These are phyloP conservation scores for Ectropis grisescens DNA, from an alignment of 1,140 invertebrate genomes.

Conservation along the genomic window DNA sequence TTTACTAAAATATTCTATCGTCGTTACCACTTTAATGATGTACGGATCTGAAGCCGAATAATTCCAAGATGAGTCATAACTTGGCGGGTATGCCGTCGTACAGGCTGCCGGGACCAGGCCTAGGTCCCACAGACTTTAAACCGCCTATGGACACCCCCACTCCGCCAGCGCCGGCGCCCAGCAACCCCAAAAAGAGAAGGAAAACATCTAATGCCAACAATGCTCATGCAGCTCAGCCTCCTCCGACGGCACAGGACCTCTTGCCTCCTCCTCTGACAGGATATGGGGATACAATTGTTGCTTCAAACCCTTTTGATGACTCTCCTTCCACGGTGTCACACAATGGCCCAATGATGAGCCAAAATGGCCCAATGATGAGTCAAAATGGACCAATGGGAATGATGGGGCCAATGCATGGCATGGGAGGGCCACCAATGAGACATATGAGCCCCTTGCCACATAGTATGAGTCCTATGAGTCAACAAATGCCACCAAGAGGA, in stretches of 20 bases:
- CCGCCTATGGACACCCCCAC: conserved; percentile 72
- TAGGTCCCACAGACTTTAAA: conserved; percentile 75
- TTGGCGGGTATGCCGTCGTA: conserved; percentile 77
- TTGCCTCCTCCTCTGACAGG: conserved; percentile 86
- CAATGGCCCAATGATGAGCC: conserved; percentile 74
- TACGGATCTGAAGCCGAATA: conserved; percentile 48
- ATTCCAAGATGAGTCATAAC: conserved; percentile 75
- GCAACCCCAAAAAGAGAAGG: conserved; percentile 77
- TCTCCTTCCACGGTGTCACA: conserved; percentile 77
- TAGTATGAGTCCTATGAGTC: conserved; percentile 77
- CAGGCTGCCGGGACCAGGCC: conserved; percentile 75
- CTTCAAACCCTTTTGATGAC: conserved; percentile 96
- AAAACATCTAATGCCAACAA: conserved; percentile 75
- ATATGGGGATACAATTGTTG: conserved; percentile 94
- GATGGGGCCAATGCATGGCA: conserved; percentile 73
- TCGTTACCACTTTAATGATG: conserved; percentile 40
- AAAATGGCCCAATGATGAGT: conserved; percentile 69
- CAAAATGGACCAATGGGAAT: conserved; percentile 72
- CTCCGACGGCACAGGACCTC: conserved; percentile 79
- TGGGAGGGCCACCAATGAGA: conserved; percentile 78
- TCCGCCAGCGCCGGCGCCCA: conserved; percentile 71
- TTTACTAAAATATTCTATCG: conserved; percentile 31
- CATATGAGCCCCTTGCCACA: conserved; percentile 79
- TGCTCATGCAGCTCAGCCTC: conserved; percentile 71
- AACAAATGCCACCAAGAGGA: conserved; percentile 73